Evolutionary conservation across 2,888 invertebrate genomes (phyloP), one percentile per base, ranked within the genome.

Genomic region (Tribolium freemani): DNA sequence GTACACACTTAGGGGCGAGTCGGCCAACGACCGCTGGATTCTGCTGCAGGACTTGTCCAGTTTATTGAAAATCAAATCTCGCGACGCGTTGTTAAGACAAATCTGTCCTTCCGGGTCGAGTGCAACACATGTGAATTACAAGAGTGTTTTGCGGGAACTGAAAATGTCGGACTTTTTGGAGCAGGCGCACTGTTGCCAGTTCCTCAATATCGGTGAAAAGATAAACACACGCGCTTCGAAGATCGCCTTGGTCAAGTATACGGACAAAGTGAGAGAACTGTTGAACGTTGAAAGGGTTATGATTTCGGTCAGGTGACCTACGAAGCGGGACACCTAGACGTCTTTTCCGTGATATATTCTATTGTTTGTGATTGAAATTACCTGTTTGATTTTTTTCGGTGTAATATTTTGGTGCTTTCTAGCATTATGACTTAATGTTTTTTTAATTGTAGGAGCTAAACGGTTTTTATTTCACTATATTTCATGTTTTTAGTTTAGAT

Each of bases 81-180:
- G 93, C 79, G 95, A 95, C 80, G 93, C 93, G 61, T 87, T 95
- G 51, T 85, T 94, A 72, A 92, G 93, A 82, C 94, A 94, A 87
- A 90, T 93, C 69, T 91, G 90, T 2, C 90, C 91, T 0, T 89
- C 90, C 2, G 57, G 73, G 5, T 69, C 70, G 20, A 75, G 75
- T 16, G 73, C 74, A 45, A 69, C 77, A 31, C 67, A 73, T 53
- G 72, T 74, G 45, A 79, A 79, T 64, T 77, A 80, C 71, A 86
- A 84, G 77, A 81, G 79, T 69, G 78, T 90, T 11, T 85, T 91
- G 80, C 89, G 91, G 48, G 95, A 95, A 86, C 89, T 95, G 74
- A 92, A 93, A 82, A 93, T 93, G 80, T 90, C 92, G 50, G 95
- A 95, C 83, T 95, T 95, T 84, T 86, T 94, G 72, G 94, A 95